Evolutionary conservation across 2,888 invertebrate genomes (phyloP).

Genomic region (Junonia oenone): DNA sequence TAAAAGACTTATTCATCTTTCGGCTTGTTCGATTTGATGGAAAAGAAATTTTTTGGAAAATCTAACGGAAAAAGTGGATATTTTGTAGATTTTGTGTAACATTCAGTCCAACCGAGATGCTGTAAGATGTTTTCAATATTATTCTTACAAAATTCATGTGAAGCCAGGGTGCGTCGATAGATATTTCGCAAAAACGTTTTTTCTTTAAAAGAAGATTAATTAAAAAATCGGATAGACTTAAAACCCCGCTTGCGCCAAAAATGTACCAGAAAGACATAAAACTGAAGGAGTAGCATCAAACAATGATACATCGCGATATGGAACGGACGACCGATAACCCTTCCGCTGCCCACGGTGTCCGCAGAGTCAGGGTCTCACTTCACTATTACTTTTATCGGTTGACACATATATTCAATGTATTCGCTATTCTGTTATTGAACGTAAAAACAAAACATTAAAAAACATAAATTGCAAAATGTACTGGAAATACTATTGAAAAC

Average conservation of each 20-base stretch:
- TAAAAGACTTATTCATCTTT: too few species aligned
- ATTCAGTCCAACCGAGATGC: too few species aligned
- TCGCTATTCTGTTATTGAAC: not conserved
- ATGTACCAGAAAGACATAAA: slow-evolving; percentile 24
- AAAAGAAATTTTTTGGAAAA: too few species aligned
- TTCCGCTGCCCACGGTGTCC: slow-evolving; percentile 50
- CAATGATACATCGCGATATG: slow-evolving; percentile 37
- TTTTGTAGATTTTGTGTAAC: too few species aligned
- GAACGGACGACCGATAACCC: slow-evolving; percentile 48
- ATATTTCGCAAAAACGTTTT: not conserved
- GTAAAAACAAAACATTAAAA: not conserved
- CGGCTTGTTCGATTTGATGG: too few species aligned
- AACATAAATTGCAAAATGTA: too few species aligned
- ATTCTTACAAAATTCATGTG: not conserved
- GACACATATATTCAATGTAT: slow-evolving; percentile 19
- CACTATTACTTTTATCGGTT: slow-evolving; percentile 24
- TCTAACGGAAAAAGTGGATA: too few species aligned
- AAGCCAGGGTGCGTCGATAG: too few species aligned
- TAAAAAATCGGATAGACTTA: not conserved
- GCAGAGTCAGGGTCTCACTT: slow-evolving; percentile 36
- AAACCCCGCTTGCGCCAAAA: slow-evolving; percentile 14
- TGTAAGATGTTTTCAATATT: too few species aligned
- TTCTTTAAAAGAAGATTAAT: not conserved
- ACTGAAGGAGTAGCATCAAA: slow-evolving; percentile 20
- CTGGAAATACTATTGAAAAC: too few species aligned